phyloP scores from a whole-genome alignment of 2,113 vertebrate genomes.

The Anolis sagrei region DNA sequence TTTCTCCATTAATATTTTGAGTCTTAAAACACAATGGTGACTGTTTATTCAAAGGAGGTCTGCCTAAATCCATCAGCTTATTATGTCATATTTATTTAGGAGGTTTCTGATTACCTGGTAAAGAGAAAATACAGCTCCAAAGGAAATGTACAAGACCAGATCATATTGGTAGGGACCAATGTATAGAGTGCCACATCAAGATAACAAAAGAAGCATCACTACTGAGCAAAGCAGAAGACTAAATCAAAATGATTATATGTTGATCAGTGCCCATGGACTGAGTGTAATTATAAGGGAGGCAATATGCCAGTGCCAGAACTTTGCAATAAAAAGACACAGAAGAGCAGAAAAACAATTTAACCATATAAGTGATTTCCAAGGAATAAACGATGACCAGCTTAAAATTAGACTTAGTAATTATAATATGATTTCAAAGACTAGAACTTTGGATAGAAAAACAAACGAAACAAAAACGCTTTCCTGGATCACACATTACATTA shows the following conservation, averaged over 20 bases:
- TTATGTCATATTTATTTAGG: slow-evolving; percentile 51
- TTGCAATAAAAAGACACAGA: slow-evolving; percentile 44
- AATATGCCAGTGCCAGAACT: slow-evolving; percentile 38
- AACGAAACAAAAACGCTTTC: not conserved
- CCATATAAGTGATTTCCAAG: not conserved
- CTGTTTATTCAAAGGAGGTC: slow-evolving; percentile 46
- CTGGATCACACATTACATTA: not conserved
- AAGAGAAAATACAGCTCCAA: slow-evolving; percentile 51
- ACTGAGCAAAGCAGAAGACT: slow-evolving; percentile 41
- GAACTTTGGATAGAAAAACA: not conserved
- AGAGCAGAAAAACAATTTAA: not conserved
- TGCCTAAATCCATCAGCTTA: slow-evolving; percentile 34
- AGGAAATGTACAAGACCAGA: slow-evolving; percentile 48
- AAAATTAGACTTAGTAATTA: not conserved
- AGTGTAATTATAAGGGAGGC: slow-evolving; percentile 56
- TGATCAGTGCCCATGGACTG: slow-evolving; percentile 33
- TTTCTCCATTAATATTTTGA: slow-evolving; percentile 14
- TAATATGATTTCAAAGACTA: not conserved
- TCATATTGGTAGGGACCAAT: slow-evolving; percentile 66
- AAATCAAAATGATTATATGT: slow-evolving; percentile 67
- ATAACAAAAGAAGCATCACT: slow-evolving; percentile 44
- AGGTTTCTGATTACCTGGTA: slow-evolving; percentile 22
- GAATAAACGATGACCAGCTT: not conserved
- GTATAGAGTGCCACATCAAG: slow-evolving; percentile 31
- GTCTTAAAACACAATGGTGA: slow-evolving; percentile 26